Evolutionary conservation across 2,888 invertebrate species (phyloP).

Genomic region (Eupelmus urozonus): DNA sequence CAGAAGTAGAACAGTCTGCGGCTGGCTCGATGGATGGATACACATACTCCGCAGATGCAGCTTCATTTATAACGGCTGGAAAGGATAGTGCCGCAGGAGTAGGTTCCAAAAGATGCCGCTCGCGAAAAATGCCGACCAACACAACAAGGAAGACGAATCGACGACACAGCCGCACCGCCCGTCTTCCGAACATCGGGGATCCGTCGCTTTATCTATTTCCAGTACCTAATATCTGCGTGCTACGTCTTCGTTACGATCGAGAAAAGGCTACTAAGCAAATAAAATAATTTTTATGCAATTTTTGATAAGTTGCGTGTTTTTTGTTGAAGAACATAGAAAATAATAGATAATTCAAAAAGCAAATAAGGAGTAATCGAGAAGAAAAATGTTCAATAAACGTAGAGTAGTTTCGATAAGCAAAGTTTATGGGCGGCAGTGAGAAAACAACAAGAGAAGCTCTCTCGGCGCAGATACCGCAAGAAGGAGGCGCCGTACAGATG

Average conservation of each 20-base stretch:
- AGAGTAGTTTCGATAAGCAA: slow-evolving; percentile 51
- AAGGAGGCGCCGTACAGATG: slow-evolving; percentile 58
- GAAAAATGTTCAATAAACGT: not conserved
- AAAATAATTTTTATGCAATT: too few species aligned
- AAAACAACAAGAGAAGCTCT: slow-evolving; percentile 32
- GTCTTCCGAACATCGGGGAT: not conserved
- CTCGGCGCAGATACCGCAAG: slow-evolving; percentile 45
- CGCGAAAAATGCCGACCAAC: slow-evolving; percentile 67
- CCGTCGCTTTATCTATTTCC: not conserved
- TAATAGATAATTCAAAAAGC: not conserved
- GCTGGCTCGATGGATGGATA: slow-evolving; percentile 67
- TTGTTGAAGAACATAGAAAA: not conserved
- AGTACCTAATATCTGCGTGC: too few species aligned
- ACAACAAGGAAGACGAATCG: slow-evolving; percentile 73
- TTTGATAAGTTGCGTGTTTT: not conserved
- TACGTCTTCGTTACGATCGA: not conserved
- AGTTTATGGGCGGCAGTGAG: slow-evolving; percentile 44
- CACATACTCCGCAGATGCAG: slow-evolving; percentile 62
- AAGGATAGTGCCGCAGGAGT: slow-evolving; percentile 63
- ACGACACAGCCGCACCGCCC: slow-evolving; percentile 68
- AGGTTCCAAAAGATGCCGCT: slow-evolving; percentile 65
- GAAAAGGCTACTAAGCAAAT: not conserved
- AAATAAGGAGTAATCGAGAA: not conserved
- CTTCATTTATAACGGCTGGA: slow-evolving; percentile 70
- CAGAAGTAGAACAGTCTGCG: slow-evolving; percentile 66